A percentile compares a stretch with the other conserved stretches of the same genome.
Evolutionary conservation across 1,140 invertebrate species (phyloP).

Genomic region (Reticulitermes speratus): DNA sequence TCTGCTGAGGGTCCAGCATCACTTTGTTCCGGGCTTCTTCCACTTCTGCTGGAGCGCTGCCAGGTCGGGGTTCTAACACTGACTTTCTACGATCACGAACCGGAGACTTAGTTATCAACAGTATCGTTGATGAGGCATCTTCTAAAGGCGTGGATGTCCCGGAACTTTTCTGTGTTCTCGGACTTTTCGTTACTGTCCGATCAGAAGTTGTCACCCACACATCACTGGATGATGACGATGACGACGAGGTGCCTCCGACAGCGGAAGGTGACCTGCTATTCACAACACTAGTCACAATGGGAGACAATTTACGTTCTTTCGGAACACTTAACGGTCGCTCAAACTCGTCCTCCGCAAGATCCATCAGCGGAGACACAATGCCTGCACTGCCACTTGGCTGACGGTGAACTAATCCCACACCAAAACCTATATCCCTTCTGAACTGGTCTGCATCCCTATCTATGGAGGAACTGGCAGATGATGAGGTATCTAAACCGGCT

Average conservation of each 20-base stretch:
- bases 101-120: conserved; percentile 19
- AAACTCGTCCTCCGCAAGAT: neutral
- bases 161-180: conserved; percentile 52
- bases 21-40: conserved; percentile 40
- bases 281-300: conserved; percentile 44
- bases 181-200: conserved; percentile 51
- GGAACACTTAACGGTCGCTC: conserved; percentile 34
- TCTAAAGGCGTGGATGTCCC: conserved; percentile 50
- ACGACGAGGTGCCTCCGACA: conserved; percentile 42
- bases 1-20: conserved; percentile 52
- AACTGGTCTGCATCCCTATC: conserved; percentile 14
- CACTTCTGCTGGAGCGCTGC: conserved; percentile 53
- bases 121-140: conserved; percentile 21
- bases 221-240: conserved; percentile 57
- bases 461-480: conserved; percentile 23
- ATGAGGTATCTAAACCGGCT: conserved; percentile 26
- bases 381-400: conserved; percentile 31
- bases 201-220: conserved; percentile 57
- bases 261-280: conserved; percentile 45
- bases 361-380: neutral
- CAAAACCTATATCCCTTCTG: neutral
- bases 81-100: neutral
- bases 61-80: conserved; percentile 45
- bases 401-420: neutral
- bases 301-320: conserved; percentile 46